Evolutionary conservation across 2,888 invertebrate genomes (phyloP).

Genomic region (Diplolepis rosae): DNA sequence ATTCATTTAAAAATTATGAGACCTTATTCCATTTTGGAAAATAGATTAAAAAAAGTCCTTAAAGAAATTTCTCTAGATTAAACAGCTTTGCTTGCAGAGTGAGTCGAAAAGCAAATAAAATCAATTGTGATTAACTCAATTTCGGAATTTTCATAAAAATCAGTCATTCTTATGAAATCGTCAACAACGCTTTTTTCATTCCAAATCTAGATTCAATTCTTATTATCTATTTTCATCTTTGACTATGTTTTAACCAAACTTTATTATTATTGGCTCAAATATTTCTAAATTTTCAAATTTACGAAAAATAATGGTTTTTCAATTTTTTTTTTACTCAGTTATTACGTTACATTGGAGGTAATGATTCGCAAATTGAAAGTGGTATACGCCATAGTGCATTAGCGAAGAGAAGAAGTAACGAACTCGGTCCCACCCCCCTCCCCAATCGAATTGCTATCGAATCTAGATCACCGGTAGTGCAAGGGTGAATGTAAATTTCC

Average conservation of each 20-base stretch:
- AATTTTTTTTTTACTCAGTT: not conserved
- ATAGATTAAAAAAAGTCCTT: not conserved
- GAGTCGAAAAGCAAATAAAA: not conserved
- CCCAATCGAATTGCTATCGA: not conserved
- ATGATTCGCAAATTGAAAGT: not conserved
- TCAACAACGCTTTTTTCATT: no score
- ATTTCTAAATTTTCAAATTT: no score
- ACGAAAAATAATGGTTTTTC: not conserved
- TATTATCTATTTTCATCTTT: no score
- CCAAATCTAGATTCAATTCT: no score
- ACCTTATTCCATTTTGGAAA: not conserved
- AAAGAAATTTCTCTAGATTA: not conserved
- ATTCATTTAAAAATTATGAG: not conserved
- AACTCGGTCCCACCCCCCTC: not conserved
- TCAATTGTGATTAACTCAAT: not conserved
- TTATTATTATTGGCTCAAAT: no score
- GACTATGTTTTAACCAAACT: no score
- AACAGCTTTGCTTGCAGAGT: not conserved
- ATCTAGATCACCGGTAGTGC: slow-evolving; percentile 3
- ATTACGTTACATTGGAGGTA: not conserved
- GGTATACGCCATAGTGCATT: not conserved
- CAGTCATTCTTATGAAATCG: no score
- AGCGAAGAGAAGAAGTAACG: not conserved
- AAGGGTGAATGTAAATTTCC: slow-evolving; percentile 58
- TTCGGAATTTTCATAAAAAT: no score